Percentiles rank a stretch among this genome's conserved stretches.
Evolutionary conservation across 2,888 invertebrate genomes (phyloP).

Genomic region (Dione juno): DNA sequence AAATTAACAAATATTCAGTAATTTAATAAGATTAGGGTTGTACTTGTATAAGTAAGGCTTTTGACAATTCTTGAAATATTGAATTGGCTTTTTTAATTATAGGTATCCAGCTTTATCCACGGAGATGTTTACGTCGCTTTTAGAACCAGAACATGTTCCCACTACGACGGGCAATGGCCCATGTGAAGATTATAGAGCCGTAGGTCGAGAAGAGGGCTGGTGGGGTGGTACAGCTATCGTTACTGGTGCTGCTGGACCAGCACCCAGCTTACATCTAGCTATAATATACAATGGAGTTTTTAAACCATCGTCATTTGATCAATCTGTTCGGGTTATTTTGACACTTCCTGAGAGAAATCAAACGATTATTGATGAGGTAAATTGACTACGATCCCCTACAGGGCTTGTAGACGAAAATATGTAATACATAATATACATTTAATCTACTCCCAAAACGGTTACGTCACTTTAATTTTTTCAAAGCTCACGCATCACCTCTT

Average conservation of each 20-base stretch:
- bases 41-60: not conserved
- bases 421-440: not conserved
- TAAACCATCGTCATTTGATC: slow-evolving; percentile 85
- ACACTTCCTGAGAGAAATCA: slow-evolving; percentile 88
- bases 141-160: slow-evolving; percentile 87
- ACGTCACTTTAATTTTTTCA: too few species aligned
- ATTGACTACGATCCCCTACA: not conserved
- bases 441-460: not conserved
- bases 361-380: slow-evolving; percentile 88
- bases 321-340: slow-evolving; percentile 87
- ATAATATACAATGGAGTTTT: slow-evolving; percentile 93
- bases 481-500: too few species aligned
- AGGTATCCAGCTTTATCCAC: slow-evolving; percentile 89
- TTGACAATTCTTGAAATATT: not conserved
- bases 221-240: slow-evolving; percentile 95
- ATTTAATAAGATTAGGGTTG: not conserved
- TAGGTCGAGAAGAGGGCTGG: slow-evolving; percentile 86
- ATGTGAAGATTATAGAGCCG: slow-evolving; percentile 77
- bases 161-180: slow-evolving; percentile 83
- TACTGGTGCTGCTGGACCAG: slow-evolving; percentile 90
- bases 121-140: slow-evolving; percentile 91
- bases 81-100: slow-evolving; percentile 39
- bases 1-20: not conserved
- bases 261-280: slow-evolving; percentile 91
- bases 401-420: not conserved